Conservation (phyloP, 2,888 invertebrate species). For the Sesia bembeciformis region DNA sequence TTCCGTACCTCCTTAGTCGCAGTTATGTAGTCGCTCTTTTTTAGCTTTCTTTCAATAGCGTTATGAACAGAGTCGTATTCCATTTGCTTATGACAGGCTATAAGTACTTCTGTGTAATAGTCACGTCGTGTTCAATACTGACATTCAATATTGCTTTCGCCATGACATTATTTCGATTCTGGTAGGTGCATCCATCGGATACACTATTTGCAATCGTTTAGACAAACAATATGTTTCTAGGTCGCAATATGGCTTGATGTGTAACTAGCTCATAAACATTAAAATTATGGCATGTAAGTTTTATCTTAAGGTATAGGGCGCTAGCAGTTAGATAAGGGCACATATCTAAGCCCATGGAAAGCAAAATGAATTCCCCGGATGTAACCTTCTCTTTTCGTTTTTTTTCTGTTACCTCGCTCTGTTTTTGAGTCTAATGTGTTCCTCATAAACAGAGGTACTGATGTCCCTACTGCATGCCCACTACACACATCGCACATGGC, state of each 20-base stretch:
- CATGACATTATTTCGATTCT: slow-evolving; percentile 11
- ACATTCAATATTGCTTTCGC: slow-evolving; percentile 12
- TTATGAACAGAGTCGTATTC: slow-evolving; percentile 24
- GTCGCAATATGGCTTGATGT: slow-evolving; percentile 9
- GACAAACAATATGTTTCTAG: slow-evolving; percentile 7
- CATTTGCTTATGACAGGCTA: slow-evolving; percentile 31
- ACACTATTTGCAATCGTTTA: slow-evolving; percentile 5
- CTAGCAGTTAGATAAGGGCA: slow-evolving; percentile 11
- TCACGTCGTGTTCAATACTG: slow-evolving; percentile 7
- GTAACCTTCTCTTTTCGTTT: not conserved
- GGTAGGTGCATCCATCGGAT: slow-evolving; percentile 19
- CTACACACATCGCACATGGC: slow-evolving; percentile 16
- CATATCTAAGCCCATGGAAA: slow-evolving; percentile 16
- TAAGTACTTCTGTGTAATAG: slow-evolving; percentile 22
- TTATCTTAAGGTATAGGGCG: slow-evolving; percentile 13
- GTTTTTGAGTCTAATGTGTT: slow-evolving; percentile 7
- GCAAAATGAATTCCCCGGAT: slow-evolving; percentile 12
- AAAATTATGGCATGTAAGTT: slow-evolving; percentile 13
- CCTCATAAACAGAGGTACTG: slow-evolving; percentile 4
- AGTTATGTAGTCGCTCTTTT: slow-evolving; percentile 18
- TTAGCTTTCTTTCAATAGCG: slow-evolving; percentile 23
- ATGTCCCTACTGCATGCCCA: slow-evolving; percentile 9
- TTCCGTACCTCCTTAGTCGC: slow-evolving; percentile 9
- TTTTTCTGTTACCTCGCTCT: slow-evolving; percentile 15
- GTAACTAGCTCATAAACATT: slow-evolving; percentile 8